These are phyloP conservation scores for Zaprionus ghesquierei DNA, from an alignment of 1,140 invertebrate species.

Conservation along the genomic window DNA sequence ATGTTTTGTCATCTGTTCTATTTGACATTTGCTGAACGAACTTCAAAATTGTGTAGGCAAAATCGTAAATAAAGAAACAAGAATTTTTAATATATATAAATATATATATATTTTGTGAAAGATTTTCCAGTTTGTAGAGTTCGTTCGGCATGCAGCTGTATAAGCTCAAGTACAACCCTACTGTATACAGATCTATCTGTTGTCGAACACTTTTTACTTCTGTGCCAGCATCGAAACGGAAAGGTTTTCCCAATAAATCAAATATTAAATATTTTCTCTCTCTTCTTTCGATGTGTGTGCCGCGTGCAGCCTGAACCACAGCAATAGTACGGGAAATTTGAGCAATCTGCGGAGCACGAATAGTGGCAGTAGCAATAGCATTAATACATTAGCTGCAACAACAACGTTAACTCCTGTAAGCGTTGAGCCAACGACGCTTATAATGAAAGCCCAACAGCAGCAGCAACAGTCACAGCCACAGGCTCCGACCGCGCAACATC, in stretches of 20 bases:
- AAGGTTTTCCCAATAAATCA: conserved; percentile 8
- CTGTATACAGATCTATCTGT: conserved; percentile 2
- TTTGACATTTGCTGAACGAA: not conserved
- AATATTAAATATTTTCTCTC: not conserved
- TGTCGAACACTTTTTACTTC: conserved; percentile 5
- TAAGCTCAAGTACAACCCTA: not conserved
- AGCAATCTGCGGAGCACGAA: conserved; percentile 27
- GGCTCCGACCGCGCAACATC: not conserved
- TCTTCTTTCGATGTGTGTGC: not conserved
- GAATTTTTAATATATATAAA: too few species aligned
- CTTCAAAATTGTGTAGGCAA: not conserved
- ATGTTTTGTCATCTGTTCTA: not conserved
- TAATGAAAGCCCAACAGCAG: conserved; percentile 19
- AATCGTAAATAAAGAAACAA: not conserved
- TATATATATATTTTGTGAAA: conserved; percentile 1
- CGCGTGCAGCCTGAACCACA: conserved; percentile 28
- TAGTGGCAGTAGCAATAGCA: conserved; percentile 11
- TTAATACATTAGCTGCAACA: not conserved
- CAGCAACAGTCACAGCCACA: not conserved
- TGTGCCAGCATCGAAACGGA: conserved; percentile 11
- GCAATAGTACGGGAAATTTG: conserved; percentile 30
- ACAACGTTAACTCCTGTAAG: conserved; percentile 7
- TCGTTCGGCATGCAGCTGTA: conserved; percentile 14
- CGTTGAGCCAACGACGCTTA: conserved; percentile 10
- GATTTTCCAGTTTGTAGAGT: not conserved